Base-by-base conservation (phyloP, 2,113 vertebrate species). In the Tychaedon coryphoeus region DNA sequence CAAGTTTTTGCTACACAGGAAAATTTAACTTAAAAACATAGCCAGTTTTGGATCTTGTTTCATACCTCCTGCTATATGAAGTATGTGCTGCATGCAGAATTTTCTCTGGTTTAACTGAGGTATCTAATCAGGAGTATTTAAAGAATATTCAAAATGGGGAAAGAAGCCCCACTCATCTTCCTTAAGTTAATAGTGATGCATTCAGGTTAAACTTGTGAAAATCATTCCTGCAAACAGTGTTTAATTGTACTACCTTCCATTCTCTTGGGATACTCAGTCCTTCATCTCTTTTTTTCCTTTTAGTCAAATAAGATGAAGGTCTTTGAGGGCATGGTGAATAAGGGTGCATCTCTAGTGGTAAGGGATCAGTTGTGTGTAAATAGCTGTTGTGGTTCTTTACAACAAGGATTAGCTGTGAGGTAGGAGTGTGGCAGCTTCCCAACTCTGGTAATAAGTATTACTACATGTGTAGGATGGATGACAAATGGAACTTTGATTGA, bases 401-500 rank as follows among this genome's bases (percentile, higher is more conserved):
- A 66, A 29, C 10, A 53, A 72, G 20, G 54, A 64, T 82, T 76
- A 83, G 24, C 62, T 84, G 33, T 58, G 50, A 82, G 36, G n/a
- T 50, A 58, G 61, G 36, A 81, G 47, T 47, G 45, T 78, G 40
- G 33, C 78, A 88, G 36, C 42, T 90, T 93, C 72, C 62, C 24
- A 40, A 38, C n/a, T 72, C 50, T 93, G 24, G 31, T 57, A 91
- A 69, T 70, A 92, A 92, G 56, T 76, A 89, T 91, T 91, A 54
- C 73, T 82, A 58, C 8, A 24, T 77, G 51, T 2, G 2, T 75
- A 64, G 47, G 78, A 67, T 88, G 60, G 51, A 70, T 86, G 75
- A 70, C 5, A 57, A 95, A 74, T 79, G 20, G 40, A 79, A 70
- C 56, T 96, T 93, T 88, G 94, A 87, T 50, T 90, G 88, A 88